These are phyloP conservation scores for Aphidius gifuensis DNA, from an alignment of 1,140 invertebrate species.

Conservation along the genomic window DNA sequence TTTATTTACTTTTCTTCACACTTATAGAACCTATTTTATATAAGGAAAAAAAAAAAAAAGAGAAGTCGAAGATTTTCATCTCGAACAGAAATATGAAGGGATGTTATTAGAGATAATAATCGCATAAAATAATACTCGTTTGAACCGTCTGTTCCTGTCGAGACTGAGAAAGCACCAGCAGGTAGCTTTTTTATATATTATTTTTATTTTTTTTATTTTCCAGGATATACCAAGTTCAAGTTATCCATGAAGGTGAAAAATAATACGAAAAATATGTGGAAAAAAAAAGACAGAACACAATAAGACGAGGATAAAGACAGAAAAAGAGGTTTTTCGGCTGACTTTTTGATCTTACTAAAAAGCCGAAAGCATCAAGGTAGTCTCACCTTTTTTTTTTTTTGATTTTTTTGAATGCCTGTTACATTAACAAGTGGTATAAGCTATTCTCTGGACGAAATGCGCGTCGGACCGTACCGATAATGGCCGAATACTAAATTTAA, in stretches of 20 bases:
- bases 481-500: slow-evolving; percentile 41
- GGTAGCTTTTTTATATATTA: no score
- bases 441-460: slow-evolving; percentile 49
- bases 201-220: no score
- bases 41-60: no score
- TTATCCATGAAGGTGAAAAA: no score
- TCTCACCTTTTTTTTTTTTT: slow-evolving; percentile 37
- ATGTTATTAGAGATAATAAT: slow-evolving; percentile 55
- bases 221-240: no score
- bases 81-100: neutral
- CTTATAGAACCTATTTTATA: no score
- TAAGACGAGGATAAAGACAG: slow-evolving; percentile 4
- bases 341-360: slow-evolving; percentile 25
- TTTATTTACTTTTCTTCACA: no score
- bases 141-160: slow-evolving; percentile 26
- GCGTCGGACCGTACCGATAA: slow-evolving; percentile 38
- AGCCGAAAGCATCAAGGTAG: slow-evolving; percentile 27
- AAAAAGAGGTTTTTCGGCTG: slow-evolving; percentile 21
- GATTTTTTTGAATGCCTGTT: slow-evolving; percentile 38
- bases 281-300: slow-evolving; percentile 8
- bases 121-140: slow-evolving; percentile 51
- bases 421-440: slow-evolving; percentile 49
- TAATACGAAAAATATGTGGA: slow-evolving; percentile 26
- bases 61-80: slow-evolving; percentile 13
- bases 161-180: no score